Conservation (phyloP, 1,140 invertebrate genomes). For the Mactra quadrangularis region DNA sequence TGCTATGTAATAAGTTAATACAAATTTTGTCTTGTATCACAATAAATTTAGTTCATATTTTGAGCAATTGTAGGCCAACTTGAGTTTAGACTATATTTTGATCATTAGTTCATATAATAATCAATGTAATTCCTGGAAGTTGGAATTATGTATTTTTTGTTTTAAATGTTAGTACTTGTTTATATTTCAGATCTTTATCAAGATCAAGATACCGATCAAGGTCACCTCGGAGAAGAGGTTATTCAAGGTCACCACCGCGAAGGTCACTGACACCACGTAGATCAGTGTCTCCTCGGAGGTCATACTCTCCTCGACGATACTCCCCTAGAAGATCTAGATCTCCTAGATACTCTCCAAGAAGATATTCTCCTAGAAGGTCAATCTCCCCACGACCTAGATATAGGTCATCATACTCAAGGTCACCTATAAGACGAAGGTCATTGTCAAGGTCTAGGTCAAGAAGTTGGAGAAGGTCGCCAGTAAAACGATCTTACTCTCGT, state of each 20-base stretch:
- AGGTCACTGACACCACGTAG: slow-evolving; percentile 29
- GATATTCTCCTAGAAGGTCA: slow-evolving; percentile 22
- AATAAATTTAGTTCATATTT: too few species aligned
- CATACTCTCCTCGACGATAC: slow-evolving; percentile 22
- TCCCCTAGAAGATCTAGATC: slow-evolving; percentile 47
- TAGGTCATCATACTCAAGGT: slow-evolving; percentile 48
- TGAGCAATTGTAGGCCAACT: too few species aligned
- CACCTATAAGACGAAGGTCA: slow-evolving; percentile 40
- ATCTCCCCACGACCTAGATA: slow-evolving; percentile 30
- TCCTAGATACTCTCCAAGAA: slow-evolving; percentile 18
- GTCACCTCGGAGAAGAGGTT: slow-evolving; percentile 22
- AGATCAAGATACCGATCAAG: slow-evolving; percentile 17
- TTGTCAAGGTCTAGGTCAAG: slow-evolving; percentile 50
- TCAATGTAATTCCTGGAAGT: too few species aligned
- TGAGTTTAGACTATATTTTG: too few species aligned
- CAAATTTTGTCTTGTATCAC: too few species aligned
- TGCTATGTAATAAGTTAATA: too few species aligned
- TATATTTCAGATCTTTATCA: slow-evolving; percentile 28
- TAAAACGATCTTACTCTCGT: slow-evolving; percentile 29
- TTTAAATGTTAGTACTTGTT: too few species aligned
- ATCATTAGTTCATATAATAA: too few species aligned
- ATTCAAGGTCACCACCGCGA: slow-evolving; percentile 2
- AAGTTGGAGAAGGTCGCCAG: slow-evolving; percentile 15
- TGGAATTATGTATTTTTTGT: too few species aligned
- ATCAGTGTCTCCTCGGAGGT: slow-evolving; percentile 11